Evolutionary conservation across 2,888 invertebrate genomes (phyloP), one percentile per base, ranked within the genome.

Genomic region (Prosopocoilus inquinatus): DNA sequence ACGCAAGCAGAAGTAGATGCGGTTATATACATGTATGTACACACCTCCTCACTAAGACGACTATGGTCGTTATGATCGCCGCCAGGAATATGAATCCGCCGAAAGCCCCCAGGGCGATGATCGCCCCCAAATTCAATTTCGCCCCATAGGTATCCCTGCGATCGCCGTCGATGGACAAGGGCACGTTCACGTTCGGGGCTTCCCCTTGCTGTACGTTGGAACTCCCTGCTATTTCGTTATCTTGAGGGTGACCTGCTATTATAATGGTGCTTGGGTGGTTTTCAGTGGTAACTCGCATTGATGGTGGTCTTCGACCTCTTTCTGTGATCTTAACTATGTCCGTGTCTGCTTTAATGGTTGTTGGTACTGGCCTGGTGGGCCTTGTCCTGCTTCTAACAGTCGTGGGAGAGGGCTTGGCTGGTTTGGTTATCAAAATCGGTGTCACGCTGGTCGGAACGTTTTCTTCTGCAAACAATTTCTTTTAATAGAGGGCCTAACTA

Each of bases 31-130:
- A 55, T 13, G 7, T 12, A 43, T n/a, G n/a, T 55, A 69, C 80
- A 81, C 80, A 95, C 95, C 94, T 93, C 79, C 90, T 82, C 50
- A 94, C 88, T 64, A 95, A 81, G 57, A 94, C 90, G 57, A 95
- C 89, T 62, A 94, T 88, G 3, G 94, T 92, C 1, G 94, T 93
- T 64, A 94, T 88, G 60, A 94, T 88, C 20, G 93, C 94, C 8
- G 94, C 90, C 47, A 95, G 81, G 74, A 95, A 91, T 5, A 94
- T 91, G 67, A 95, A 89, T 7, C 89, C 92, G n/a, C 93, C 94
- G 73, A 94, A 94, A 7, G 92, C 91, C 2, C 91, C 93, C 11
- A 95, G 79, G 0, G 94, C 93, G 55, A 94, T 92, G 62, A 94
- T 90, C 4, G 93, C 92, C 50, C 92, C 92, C 54, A 92, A 79